Conservation (phyloP, 2,113 vertebrate genomes). For the Nesoenas mayeri region DNA sequence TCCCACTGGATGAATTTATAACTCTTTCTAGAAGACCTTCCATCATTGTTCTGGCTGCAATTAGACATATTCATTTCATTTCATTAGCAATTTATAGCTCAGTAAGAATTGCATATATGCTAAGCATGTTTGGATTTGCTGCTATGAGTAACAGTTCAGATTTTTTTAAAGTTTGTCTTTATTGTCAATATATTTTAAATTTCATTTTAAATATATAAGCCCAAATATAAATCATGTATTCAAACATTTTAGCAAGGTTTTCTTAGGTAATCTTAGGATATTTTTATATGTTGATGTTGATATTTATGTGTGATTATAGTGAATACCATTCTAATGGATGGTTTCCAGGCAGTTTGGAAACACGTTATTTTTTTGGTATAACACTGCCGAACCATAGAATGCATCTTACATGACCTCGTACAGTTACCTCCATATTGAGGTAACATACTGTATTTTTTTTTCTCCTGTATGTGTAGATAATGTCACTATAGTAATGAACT, state of each 20-base stretch:
- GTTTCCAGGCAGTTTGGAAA: not conserved
- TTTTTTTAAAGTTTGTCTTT: not conserved
- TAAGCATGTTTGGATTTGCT: not conserved
- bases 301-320: not conserved
- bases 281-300: not conserved
- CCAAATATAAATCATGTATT: not conserved
- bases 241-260: not conserved
- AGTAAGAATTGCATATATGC: not conserved
- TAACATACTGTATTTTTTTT: not conserved
- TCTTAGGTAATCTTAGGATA: not conserved
- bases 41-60: not conserved
- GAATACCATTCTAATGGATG: not conserved
- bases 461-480: not conserved
- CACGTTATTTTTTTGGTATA: not conserved
- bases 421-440: not conserved
- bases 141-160: not conserved
- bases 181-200: not conserved
- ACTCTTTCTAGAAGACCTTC: not conserved
- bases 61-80: not conserved
- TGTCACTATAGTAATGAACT: not conserved
- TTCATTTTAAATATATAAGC: not conserved
- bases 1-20: not conserved
- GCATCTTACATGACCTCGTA: not conserved
- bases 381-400: not conserved
- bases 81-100: not conserved